Evolutionary conservation across 2,113 vertebrate genomes (phyloP), one percentile per base, ranked within the genome.

Genomic region (Anarhynchus alexandrinus): DNA sequence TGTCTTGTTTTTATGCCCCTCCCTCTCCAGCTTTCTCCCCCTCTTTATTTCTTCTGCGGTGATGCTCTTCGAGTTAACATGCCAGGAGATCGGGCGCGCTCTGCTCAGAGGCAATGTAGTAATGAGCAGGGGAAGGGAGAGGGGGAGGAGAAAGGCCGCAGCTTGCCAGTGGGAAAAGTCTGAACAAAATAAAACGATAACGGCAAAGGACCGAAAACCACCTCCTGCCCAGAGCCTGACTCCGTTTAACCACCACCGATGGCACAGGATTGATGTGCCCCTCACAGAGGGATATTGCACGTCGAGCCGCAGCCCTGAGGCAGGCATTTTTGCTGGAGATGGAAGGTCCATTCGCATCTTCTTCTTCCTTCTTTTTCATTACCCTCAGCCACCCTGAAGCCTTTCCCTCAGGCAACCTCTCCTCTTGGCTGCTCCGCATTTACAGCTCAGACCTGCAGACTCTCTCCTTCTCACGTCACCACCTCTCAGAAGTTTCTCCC

Each of bases 71-170:
- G 69, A 65, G 82, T 84, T 83, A 61, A 71, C 69, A 9, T 59
- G 29, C 51, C 88, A 36, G 61, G 72, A 92, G 79, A 85, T n/a
- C 0, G 2, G 64, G 51, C 3, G 2, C 27, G 57, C 38, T 78
- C 34, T 66, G 65, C 76, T 93, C 83, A 89, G 65, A 96, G 80
- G 72, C 65, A 26, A 45, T 57, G 76, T 57, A 49, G 32, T 88
- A 87, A 90, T 67, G 93, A 93, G 52, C 20, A 88, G 55, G 70
- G 66, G 54, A 91, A 91, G 74, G 81, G 62, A 89, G 45, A 58
- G 51, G 40, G 51, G 82, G 54, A 69, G 82, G 87, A 38, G 74
- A 61, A 86, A 73, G 38, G 45, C 67, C 66, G 71, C 38, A 22
- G 62, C 43, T 81, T 3, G 1, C 58, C 65, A 16, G 30, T 9